phyloP scores from a whole-genome alignment of 1,140 invertebrate species.

The Glossosoma conforme region DNA sequence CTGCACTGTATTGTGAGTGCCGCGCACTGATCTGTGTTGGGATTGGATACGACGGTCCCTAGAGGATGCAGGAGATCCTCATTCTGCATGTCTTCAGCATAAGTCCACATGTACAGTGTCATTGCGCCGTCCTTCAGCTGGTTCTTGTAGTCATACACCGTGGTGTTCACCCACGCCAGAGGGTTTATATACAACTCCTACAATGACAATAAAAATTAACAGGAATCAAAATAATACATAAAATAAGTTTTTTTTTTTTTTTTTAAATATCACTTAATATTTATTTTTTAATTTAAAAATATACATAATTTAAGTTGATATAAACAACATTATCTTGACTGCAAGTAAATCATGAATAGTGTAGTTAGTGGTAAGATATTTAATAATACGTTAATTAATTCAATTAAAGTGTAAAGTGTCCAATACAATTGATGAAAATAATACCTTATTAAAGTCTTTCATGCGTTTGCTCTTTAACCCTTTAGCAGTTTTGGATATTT shows the following conservation, averaged over 20 bases:
- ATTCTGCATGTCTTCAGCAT: constrained; percentile 81
- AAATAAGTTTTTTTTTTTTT: no score
- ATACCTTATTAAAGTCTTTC: constrained; percentile 50
- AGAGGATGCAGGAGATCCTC: constrained; percentile 82
- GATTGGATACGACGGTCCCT: constrained; percentile 82
- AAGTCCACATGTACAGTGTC: constrained; percentile 87
- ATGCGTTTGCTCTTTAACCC: constrained; percentile 54
- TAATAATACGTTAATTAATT: no score
- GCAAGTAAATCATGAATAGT: no score
- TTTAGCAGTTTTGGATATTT: constrained; percentile 69
- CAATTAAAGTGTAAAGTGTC: no score
- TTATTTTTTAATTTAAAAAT: no score
- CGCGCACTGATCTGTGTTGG: constrained; percentile 72
- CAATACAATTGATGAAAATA: no score
- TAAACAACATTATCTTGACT: no score
- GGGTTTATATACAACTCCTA: constrained; percentile 73
- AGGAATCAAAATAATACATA: no score
- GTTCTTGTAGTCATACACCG: constrained; percentile 90
- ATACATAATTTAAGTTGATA: no score
- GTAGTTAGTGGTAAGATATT: no score
- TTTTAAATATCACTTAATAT: no score
- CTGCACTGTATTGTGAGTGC: constrained; percentile 78
- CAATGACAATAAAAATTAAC: constrained; percentile 39
- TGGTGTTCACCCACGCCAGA: constrained; percentile 90
- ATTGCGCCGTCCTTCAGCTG: constrained; percentile 78